phyloP scores from a whole-genome alignment of 2,113 vertebrate genomes.

The Nerophis lumbriciformis region DNA sequence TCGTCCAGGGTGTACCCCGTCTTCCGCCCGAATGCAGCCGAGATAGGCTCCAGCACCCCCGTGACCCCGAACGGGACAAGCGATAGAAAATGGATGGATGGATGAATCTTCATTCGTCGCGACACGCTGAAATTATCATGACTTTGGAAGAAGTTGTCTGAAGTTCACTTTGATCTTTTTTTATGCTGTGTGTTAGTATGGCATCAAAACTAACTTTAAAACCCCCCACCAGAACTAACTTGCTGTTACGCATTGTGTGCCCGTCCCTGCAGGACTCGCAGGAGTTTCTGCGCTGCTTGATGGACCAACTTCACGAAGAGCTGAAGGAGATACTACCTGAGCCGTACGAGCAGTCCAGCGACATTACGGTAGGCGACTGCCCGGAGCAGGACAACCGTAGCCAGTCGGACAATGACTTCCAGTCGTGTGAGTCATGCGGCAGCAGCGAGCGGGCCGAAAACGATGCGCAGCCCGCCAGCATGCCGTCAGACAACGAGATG shows the following conservation, averaged over 20 bases:
- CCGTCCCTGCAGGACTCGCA: conserved; percentile 82
- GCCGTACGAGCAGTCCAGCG: conserved; percentile 72
- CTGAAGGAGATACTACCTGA: conserved; percentile 85
- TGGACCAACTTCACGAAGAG: conserved; percentile 98
- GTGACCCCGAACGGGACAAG: no score
- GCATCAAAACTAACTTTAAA: background rate
- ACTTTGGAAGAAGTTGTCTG: background rate
- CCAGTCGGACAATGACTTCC: conserved; percentile 86
- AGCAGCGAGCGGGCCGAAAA: conserved; percentile 82
- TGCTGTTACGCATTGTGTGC: background rate
- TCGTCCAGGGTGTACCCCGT: no score
- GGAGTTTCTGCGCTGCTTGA: conserved; percentile 95
- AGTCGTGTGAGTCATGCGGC: conserved; percentile 85
- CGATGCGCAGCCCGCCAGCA: conserved; percentile 55
- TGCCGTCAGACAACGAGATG: conserved; percentile 76
- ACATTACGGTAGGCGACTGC: conserved; percentile 66
- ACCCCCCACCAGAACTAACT: background rate
- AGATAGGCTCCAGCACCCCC: no score
- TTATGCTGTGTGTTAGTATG: background rate
- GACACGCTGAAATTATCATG: conserved; percentile 4
- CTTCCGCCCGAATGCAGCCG: no score
- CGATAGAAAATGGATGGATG: background rate
- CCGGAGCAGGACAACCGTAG: conserved; percentile 81
- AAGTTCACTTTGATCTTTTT: background rate
- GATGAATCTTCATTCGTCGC: conserved; percentile 59